Conservation (phyloP, 2,888 invertebrate genomes). For the Xestia ashworthii region DNA sequence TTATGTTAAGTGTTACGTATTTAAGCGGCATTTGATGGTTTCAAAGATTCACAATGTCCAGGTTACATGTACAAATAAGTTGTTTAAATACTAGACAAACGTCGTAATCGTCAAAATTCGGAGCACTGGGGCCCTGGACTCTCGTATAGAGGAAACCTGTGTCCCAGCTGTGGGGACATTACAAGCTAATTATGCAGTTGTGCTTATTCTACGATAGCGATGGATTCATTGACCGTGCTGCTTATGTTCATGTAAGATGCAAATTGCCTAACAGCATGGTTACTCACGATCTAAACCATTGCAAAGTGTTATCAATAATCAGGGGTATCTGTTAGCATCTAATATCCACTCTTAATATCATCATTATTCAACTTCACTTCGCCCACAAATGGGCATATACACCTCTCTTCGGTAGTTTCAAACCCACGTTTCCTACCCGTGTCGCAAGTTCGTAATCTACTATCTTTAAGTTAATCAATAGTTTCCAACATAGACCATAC, state of each 20-base stretch:
- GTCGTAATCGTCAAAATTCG: too few relatives aligned
- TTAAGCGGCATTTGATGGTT: neutral
- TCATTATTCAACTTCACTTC: neutral
- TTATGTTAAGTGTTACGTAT: neutral
- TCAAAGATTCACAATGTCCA: conserved; percentile 5
- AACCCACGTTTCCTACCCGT: neutral
- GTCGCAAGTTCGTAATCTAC: neutral
- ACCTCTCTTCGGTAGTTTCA: neutral
- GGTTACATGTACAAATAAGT: neutral
- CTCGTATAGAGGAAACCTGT: too few relatives aligned
- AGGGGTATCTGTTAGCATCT: neutral
- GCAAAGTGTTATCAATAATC: neutral
- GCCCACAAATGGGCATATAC: neutral
- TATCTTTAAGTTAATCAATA: neutral
- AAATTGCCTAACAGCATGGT: neutral
- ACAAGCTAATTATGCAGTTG: too few relatives aligned
- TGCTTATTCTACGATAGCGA: accelerated
- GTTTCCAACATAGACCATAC: neutral
- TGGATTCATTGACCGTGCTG: neutral
- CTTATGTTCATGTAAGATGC: neutral
- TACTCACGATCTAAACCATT: neutral
- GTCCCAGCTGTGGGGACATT: too few relatives aligned
- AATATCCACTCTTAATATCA: too few relatives aligned
- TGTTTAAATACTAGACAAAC: neutral
- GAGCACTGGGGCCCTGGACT: too few relatives aligned